Evolutionary conservation across 2,797 vertebrate species (phyloP), one percentile per base, ranked within the genome.

Genomic region (Semaprochilodus insignis): DNA sequence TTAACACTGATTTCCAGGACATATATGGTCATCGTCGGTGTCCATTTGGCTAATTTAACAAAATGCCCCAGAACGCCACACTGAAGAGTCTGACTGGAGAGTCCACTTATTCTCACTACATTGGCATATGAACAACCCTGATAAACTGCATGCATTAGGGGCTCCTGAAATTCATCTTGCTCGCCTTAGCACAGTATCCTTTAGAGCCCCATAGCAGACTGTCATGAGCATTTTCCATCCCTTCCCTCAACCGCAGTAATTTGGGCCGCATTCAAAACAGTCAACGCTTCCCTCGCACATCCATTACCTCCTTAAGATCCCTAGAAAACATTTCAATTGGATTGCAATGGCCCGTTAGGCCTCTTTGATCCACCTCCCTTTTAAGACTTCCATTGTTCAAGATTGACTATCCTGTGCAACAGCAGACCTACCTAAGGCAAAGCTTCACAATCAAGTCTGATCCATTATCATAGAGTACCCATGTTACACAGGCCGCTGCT

Each of bases 281-380:
- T 91, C 91, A 89, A 88, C 89, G 89, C 87, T 90, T 93, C 92
- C 90, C 75, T 83, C 82, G 85, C 92, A 91, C 90, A 91, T 94
- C 93, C 90, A 94, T 94, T 95, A 93, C 93, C 88, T 94, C 92
- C 90, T 91, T 91, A 92, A 93, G 92, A 94, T 94, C 91, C 92
- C 93, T 94, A 91, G 93, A 94, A 94, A 94, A 94, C 93, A 94
- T 94, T 95, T 95, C 93, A 95, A 94, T 96, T 95, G 94, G 94
- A 94, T 95, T 94, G 93, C 94, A 92, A 93, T 94, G 94, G 93
- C 92, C 93, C 92, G 93, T 94, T 94, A 93, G 94, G 85, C 82
- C 90, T 89, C 94, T 95, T 95, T 96, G 93, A 95, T 95, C 85
- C 92, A 91, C 90, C 91, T 92, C 91, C 93, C 91, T 92, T 94